Conservation (phyloP, 2,797 vertebrate genomes). For the Epinephelus malabaricus region DNA sequence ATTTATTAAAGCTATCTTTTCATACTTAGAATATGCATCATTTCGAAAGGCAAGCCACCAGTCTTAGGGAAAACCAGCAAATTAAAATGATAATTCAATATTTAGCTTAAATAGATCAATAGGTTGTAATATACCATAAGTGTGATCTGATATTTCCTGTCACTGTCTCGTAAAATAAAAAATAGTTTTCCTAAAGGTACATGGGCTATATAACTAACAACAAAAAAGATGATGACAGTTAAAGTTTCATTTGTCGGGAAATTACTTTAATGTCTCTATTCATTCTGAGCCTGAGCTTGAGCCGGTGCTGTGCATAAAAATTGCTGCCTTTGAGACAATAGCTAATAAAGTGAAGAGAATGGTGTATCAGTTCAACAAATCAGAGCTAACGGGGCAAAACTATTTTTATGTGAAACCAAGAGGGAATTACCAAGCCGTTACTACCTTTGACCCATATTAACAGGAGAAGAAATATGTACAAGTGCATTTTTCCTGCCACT, state of each 20-base stretch:
- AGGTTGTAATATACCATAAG: conserved; percentile 7
- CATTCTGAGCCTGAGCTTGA: conserved; percentile 44
- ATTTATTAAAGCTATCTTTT: not conserved
- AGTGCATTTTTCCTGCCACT: not conserved
- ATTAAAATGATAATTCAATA: conserved; percentile 35
- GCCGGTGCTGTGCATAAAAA: conserved; percentile 48
- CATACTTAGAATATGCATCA: not conserved
- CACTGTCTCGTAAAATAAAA: conserved; percentile 4
- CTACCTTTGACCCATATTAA: conserved; percentile 10
- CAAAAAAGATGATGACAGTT: conserved; percentile 30
- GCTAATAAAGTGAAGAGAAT: conserved; percentile 49
- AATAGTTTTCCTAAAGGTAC: not conserved
- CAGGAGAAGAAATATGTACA: not conserved
- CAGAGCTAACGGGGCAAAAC: conserved; percentile 38
- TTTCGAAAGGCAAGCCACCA: conserved; percentile 2
- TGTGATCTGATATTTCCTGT: conserved; percentile 22
- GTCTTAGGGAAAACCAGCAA: conserved; percentile 9
- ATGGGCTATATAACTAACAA: conserved; percentile 18
- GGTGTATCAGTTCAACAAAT: conserved; percentile 38
- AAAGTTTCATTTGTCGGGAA: conserved; percentile 58
- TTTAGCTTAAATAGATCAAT: conserved; percentile 16
- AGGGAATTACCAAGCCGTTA: conserved; percentile 23
- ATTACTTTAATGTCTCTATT: conserved; percentile 56
- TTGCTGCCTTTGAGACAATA: conserved; percentile 29
- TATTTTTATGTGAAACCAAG: conserved; percentile 27